Percentiles rank a stretch among this genome's conserved stretches.
Conservation (phyloP, 2,888 invertebrate genomes). For the Gari tellinella region DNA sequence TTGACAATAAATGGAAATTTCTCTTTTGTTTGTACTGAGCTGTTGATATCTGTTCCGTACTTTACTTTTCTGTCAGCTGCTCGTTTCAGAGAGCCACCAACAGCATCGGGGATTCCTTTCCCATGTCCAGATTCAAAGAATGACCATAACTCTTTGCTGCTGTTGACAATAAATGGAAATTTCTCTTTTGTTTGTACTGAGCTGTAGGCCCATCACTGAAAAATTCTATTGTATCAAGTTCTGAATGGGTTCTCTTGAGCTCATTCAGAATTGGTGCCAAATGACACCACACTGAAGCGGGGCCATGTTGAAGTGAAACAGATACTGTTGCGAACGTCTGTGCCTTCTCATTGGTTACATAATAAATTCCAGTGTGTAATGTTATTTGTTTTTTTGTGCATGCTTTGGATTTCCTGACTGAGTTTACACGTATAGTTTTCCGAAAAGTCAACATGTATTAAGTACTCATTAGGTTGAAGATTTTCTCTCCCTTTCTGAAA, state of each 20-base stretch:
- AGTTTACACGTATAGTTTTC: conserved; percentile 54
- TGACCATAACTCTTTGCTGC: conserved; percentile 67
- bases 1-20: too few relatives aligned
- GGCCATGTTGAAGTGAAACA: conserved; percentile 77
- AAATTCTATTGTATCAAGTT: conserved; percentile 40
- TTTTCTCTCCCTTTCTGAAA: too few relatives aligned
- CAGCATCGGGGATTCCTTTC: conserved; percentile 78
- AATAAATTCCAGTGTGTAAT: conserved; percentile 50
- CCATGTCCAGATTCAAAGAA: conserved; percentile 80
- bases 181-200: conserved; percentile 82
- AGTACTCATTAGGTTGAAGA: too few relatives aligned
- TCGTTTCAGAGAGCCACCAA: conserved; percentile 74
- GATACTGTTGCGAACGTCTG: conserved; percentile 77
- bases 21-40: too few relatives aligned
- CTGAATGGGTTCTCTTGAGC: conserved; percentile 36
- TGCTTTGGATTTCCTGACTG: conserved; percentile 40
- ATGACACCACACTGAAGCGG: conserved; percentile 83
- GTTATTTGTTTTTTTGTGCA: conserved; percentile 47
- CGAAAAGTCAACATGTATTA: conserved; percentile 31
- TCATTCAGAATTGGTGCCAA: conserved; percentile 73
- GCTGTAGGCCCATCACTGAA: conserved; percentile 77
- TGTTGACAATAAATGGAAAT: conserved; percentile 79
- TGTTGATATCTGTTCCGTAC: too few relatives aligned
- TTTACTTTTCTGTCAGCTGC: neutral
- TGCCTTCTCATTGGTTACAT: neutral